Conservation (phyloP, 1,140 invertebrate genomes). For the Drosophila arawakana region DNA sequence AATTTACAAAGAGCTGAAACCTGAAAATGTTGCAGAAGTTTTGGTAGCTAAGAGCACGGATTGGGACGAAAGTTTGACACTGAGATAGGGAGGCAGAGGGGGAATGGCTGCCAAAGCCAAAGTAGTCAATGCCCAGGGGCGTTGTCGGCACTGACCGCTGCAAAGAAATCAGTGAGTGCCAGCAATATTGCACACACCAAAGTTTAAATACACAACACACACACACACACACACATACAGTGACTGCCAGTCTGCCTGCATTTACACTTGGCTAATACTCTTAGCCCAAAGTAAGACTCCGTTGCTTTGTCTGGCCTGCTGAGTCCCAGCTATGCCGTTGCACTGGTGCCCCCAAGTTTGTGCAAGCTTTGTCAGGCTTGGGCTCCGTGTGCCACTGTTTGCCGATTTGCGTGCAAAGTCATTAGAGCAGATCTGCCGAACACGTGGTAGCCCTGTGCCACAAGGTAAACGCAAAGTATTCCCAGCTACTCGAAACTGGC, state of each 20-base stretch:
- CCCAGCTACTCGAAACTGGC: too few species aligned
- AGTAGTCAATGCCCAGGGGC: slow-evolving; percentile 52
- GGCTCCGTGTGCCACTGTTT: slow-evolving; percentile 13
- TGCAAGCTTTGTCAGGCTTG: slow-evolving; percentile 22
- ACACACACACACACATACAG: slow-evolving; percentile 38
- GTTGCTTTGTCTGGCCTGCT: slow-evolving; percentile 50
- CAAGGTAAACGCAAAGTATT: slow-evolving; percentile 48
- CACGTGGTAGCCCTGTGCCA: slow-evolving; percentile 35
- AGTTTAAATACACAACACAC: slow-evolving; percentile 70
- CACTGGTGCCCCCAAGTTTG: slow-evolving; percentile 11
- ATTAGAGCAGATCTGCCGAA: slow-evolving; percentile 56
- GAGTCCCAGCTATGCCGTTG: background rate
- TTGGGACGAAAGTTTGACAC: too few species aligned
- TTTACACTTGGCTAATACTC: slow-evolving; percentile 46
- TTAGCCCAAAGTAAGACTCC: too few species aligned
- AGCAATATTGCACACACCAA: slow-evolving; percentile 62
- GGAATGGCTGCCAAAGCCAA: background rate
- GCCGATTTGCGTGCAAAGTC: slow-evolving; percentile 63
- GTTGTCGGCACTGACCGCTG: slow-evolving; percentile 75
- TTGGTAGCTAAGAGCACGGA: slow-evolving; percentile 3
- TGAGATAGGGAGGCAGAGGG: background rate
- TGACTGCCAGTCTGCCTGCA: background rate
- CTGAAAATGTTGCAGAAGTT: slow-evolving; percentile 13
- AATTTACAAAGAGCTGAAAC: slow-evolving; percentile 72
- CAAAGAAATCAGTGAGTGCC: slow-evolving; percentile 61